A percentile compares a stretch with the other conserved stretches of the same genome.
Evolutionary conservation across 2,113 vertebrate genomes (phyloP).

Genomic region (Hippopotamus amphibius): DNA sequence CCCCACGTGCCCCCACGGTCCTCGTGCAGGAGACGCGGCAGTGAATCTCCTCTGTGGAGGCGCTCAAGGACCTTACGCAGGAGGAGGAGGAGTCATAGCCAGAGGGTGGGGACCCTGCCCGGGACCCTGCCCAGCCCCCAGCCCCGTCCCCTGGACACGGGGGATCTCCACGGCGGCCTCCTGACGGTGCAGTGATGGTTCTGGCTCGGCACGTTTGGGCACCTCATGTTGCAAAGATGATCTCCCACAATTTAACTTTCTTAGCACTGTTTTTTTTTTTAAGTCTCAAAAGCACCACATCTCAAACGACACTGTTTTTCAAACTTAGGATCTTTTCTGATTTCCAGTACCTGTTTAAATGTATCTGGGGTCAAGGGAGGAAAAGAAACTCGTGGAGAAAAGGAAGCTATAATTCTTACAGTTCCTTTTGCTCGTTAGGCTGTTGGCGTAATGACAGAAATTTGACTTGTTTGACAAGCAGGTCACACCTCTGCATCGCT

Average conservation of each 20-base stretch:
- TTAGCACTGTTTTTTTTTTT: not conserved
- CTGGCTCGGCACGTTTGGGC: not conserved
- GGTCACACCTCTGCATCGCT: rapidly evolving
- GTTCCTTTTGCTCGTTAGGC: not conserved
- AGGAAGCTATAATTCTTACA: not conserved
- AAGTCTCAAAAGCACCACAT: not conserved
- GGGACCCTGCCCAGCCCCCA: rapidly evolving
- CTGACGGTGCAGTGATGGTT: not conserved
- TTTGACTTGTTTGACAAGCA: not conserved
- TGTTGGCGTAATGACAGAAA: not conserved
- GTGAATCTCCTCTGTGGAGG: not conserved
- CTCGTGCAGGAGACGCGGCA: rapidly evolving
- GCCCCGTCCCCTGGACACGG: not conserved
- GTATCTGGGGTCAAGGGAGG: not conserved
- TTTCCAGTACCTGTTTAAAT: not conserved
- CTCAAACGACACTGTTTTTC: not conserved
- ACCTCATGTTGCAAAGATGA: not conserved
- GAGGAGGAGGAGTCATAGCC: not conserved
- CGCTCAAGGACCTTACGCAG: not conserved
- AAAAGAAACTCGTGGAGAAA: not conserved
- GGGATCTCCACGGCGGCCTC: not conserved
- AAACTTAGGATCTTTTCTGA: not conserved
- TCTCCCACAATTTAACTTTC: not conserved
- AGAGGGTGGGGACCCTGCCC: not conserved
- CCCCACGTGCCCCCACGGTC: rapidly evolving